These are phyloP conservation scores for Ivindomyrus marchei DNA, from an alignment of 2,113 vertebrate genomes.

Conservation along the genomic window DNA sequence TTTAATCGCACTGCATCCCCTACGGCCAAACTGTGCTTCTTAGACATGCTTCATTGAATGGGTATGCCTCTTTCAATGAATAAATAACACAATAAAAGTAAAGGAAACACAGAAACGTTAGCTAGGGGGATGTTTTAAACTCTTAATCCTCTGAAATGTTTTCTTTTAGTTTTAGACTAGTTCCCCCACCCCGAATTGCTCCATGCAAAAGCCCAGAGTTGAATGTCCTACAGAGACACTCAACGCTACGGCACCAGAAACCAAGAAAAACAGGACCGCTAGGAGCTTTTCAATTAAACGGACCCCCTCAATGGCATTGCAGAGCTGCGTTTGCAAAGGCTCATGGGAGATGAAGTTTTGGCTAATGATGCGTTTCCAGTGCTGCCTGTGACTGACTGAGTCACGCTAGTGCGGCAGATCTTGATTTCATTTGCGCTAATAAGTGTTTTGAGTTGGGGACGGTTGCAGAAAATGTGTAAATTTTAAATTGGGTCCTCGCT, in stretches of 20 bases:
- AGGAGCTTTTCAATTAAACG: constrained; percentile 28
- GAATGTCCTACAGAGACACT: neutral
- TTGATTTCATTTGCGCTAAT: constrained; percentile 28
- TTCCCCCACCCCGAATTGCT: neutral
- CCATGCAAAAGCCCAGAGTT: neutral
- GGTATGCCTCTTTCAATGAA: neutral
- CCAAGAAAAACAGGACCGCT: neutral
- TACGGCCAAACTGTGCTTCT: neutral
- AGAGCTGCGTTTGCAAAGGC: constrained; percentile 16
- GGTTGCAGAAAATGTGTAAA: neutral
- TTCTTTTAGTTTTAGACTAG: neutral
- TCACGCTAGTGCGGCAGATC: constrained; percentile 12
- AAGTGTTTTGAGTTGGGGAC: constrained; percentile 18
- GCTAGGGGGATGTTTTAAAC: neutral
- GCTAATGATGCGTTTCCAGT: neutral
- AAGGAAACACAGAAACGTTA: neutral
- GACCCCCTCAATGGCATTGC: constrained; percentile 18
- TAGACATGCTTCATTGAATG: neutral
- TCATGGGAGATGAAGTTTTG: constrained; percentile 18
- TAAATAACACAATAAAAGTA: neutral
- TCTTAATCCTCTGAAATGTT: neutral
- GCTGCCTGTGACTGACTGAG: constrained; percentile 1
- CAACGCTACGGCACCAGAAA: neutral
- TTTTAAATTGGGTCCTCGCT: constrained; percentile 6
- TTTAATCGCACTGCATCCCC: neutral